Base-by-base conservation (phyloP, 2,113 vertebrate species). In the Archocentrus centrarchus region DNA sequence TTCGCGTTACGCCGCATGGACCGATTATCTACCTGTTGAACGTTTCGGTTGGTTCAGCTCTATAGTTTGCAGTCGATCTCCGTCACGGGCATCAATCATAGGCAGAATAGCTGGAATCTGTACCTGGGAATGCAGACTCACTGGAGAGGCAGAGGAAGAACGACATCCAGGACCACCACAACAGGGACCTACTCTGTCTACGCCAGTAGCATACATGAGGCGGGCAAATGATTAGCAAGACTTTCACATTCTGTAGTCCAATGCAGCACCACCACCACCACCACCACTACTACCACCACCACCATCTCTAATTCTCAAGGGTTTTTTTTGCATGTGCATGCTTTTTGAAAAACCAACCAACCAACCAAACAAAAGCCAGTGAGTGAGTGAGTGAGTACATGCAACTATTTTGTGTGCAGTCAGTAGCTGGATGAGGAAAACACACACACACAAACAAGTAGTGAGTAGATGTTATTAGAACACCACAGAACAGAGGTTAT, bases 21-120 rank as follows among this genome's bases (percentile, higher is more conserved):
- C 68, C 68, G 47, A 73, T 73, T 73, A 73, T 73, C 47, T 73
- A 73, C 68, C 68, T 73, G 6, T 73, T 73, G 44, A 70, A 53
- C 44, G 66, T 57, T 57, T 57, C 55, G 55, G 55, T 70, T 2
- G 44, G 17, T 70, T 70, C 66, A 32, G 66, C 64, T 68, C 64
- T 47, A 68, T 22, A 68, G 64, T 68, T 22, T 47, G 22, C 22
- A 68, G 64, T 68, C 27, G 41, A 30, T 27, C 11, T 30, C 27
- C 68, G 10, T 73, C 62, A 22, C 1, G 6, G n/a, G 1, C 62
- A 22, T 64, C 47, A 73, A 18, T 73, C 68, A 32, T 20, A 55
- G 47, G 68, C 53, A 32, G 68, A 27, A 55, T 27, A 55, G 68
- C 20, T 14, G 68, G 68, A 55, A 30, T 73, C 47, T 73, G 47